Base-by-base conservation (phyloP, 2,113 vertebrate species). In the Limnothrissa miodon region DNA sequence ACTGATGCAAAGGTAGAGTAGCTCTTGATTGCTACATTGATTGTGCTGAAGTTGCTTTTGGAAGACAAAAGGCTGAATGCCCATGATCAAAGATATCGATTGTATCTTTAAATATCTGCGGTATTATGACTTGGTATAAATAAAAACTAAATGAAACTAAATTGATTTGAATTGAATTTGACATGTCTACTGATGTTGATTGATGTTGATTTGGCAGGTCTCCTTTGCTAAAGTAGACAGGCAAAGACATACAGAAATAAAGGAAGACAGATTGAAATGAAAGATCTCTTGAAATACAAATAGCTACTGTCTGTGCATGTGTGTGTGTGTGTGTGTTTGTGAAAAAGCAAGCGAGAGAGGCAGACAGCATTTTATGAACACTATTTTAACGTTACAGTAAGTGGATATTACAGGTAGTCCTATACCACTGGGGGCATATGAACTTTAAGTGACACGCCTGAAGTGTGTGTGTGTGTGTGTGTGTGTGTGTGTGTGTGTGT, bases 271-370 rank as follows among this genome's bases (percentile, higher is more conserved):
- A 53, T 17, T 17, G 15, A 19, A 53, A 5, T 0, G 15, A 51
- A 19, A 53, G 19, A 23, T 21, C 51, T 21, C 51, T 21, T 21
- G 17, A 3, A 23, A 53, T 17, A 53, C 19, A 53, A 45, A 45
- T 46, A 78, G 45, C 0, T 33, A n/a, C 21, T 59, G 79, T 79
- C 59, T 84, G 82, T 80, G 86, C 79, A 66, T 83, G 78, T 79
- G 82, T 62, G 45, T 80, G 80, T 80, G 80, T 39, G 36, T 46
- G 66, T 51, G 45, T 51, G 53, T 83, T 86, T 84, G 83, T 82
- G 51, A 87, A 87, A 82, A 89, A 86, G 78, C 84, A 86, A 87
- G 87, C 90, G 89, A 89, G 36, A 82, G 82, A 74, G 79, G 21
- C 19, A 23, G 51, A 56, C 19, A 21, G 21, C 1, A 5, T 23